A percentile compares a stretch with the other conserved stretches of the same genome.
Evolutionary conservation across 2,797 vertebrate species (phyloP).

Genomic region (Eupleurogrammus muticus): DNA sequence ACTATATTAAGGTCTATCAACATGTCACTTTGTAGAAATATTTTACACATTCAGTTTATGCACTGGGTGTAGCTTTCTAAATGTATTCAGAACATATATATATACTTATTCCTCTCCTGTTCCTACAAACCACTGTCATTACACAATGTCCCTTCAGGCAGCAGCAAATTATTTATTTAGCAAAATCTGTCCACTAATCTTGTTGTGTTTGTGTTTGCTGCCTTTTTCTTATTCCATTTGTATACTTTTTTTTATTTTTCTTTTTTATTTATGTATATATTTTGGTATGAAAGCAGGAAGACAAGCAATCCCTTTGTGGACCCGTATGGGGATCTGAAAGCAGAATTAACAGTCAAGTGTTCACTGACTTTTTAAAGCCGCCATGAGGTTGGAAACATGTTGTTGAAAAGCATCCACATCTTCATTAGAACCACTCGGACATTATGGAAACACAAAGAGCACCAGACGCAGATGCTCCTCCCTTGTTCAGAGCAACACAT

Average conservation of each 20-base stretch:
- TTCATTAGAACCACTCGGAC: not conserved
- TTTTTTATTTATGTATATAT: not conserved
- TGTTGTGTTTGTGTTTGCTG: not conserved
- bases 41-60: no score
- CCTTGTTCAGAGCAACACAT: constrained; percentile 61
- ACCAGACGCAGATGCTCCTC: constrained; percentile 52
- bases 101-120: not conserved
- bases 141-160: not conserved
- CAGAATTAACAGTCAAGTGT: no score
- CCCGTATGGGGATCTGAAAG: no score
- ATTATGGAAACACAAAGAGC: not conserved
- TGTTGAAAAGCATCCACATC: not conserved
- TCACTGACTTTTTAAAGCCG: not conserved
- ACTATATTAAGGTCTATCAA: no score
- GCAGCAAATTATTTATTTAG: not conserved
- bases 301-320: not conserved
- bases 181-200: not conserved
- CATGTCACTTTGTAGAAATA: no score
- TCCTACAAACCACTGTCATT: not conserved
- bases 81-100: not conserved
- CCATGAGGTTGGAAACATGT: not conserved
- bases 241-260: not conserved
- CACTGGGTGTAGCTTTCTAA: no score
- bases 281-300: not conserved
- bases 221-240: not conserved